phyloP scores from a whole-genome alignment of 2,113 vertebrate species.

The Calyptomena viridis region DNA sequence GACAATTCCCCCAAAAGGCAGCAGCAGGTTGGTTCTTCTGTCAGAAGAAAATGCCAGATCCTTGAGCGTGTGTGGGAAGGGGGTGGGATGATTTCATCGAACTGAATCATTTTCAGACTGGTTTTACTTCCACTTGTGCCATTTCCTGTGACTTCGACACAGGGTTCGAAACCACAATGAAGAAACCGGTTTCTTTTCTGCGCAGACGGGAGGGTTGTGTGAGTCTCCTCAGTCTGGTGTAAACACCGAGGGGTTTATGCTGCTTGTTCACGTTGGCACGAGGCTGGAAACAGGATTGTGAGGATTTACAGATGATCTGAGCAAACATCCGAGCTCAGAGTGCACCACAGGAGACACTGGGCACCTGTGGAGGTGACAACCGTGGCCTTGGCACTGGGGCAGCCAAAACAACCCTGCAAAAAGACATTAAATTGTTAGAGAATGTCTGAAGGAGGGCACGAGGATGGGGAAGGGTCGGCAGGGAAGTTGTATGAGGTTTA shows the following conservation, averaged over 20 bases:
- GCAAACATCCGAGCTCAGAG: neutral
- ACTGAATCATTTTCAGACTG: neutral
- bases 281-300: neutral
- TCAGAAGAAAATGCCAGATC: neutral
- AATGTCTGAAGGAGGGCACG: neutral
- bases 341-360: accelerated
- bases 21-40: neutral
- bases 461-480: neutral
- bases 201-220: neutral
- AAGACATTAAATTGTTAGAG: neutral
- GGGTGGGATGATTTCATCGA: neutral
- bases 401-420: neutral
- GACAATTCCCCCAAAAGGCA: neutral
- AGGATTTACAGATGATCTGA: neutral
- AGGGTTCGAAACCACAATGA: neutral
- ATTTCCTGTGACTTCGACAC: neutral
- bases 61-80: neutral
- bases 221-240: neutral
- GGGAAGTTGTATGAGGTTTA: neutral
- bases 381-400: accelerated
- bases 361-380: accelerated
- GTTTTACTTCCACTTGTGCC: neutral
- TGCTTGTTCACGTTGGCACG: accelerated
- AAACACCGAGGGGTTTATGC: neutral
- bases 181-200: neutral